phyloP scores from a whole-genome alignment of 2,797 vertebrate genomes.

The Brachyrhaphis roseni region DNA sequence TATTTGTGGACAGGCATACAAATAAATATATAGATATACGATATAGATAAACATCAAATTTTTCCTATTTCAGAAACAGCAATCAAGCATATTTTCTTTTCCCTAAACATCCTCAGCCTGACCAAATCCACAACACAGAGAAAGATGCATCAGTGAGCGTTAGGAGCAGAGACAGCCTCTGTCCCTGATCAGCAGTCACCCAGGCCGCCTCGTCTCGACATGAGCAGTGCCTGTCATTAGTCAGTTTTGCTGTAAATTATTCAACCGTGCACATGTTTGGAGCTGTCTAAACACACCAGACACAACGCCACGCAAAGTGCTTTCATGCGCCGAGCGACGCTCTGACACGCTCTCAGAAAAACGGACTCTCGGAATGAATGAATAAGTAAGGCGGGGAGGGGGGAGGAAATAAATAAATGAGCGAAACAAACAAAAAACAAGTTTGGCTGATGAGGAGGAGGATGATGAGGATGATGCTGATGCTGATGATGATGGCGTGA shows the following conservation, averaged over 20 bases:
- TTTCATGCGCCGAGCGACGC: conserved; percentile 77
- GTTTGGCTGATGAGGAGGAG: conserved; percentile 33
- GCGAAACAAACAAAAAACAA: conserved; percentile 82
- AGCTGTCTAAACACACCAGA: conserved; percentile 82
- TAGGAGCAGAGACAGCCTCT: conserved; percentile 71
- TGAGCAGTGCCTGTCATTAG: conserved; percentile 85
- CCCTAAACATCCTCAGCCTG: conserved; percentile 50
- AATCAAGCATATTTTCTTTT: conserved; percentile 50
- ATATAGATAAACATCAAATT: conserved; percentile 47
- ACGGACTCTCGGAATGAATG: conserved; percentile 80
- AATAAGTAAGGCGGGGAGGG: conserved; percentile 67
- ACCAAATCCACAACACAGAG: conserved; percentile 44
- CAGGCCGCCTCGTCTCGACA: conserved; percentile 79
- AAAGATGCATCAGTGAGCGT: conserved; percentile 47
- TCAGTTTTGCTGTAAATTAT: conserved; percentile 83
- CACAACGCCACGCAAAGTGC: conserved; percentile 77
- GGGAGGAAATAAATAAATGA: conserved; percentile 75
- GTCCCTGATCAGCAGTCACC: conserved; percentile 82
- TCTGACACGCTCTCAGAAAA: conserved; percentile 75
- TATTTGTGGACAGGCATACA: conserved; percentile 19
- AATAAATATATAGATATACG: conserved; percentile 9
- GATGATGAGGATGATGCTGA: not conserved
- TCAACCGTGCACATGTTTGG: conserved; percentile 84
- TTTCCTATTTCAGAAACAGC: conserved; percentile 43
- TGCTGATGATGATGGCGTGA: conserved; percentile 43